Evolutionary conservation across 2,888 invertebrate genomes (phyloP).

Genomic region (Eupelmus urozonus): DNA sequence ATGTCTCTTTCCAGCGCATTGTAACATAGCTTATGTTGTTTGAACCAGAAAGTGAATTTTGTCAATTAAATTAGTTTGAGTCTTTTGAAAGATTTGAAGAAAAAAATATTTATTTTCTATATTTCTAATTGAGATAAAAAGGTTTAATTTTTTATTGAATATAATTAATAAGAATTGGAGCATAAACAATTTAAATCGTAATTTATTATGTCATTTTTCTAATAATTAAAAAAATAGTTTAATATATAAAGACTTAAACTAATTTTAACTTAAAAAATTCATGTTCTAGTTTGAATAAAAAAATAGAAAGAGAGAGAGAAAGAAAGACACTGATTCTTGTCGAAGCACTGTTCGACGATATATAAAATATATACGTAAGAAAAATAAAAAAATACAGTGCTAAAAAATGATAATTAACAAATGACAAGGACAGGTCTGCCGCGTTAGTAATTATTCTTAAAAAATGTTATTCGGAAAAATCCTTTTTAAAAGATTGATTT

Average conservation of each 20-base stretch:
- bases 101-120: no score
- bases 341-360: slow-evolving; percentile 20
- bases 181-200: neutral
- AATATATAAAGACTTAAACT: neutral
- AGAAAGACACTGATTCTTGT: slow-evolving; percentile 40
- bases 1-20: slow-evolving; percentile 69
- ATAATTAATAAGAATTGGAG: no score
- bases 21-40: slow-evolving; percentile 71
- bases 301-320: slow-evolving; percentile 39
- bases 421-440: slow-evolving; percentile 7
- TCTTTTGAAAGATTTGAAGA: neutral
- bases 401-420: slow-evolving; percentile 10
- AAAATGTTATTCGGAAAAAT: neutral
- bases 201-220: neutral
- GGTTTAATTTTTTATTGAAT: neutral
- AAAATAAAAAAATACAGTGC: slow-evolving; percentile 8
- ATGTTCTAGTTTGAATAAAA: slow-evolving; percentile 7
- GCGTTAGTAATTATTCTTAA: neutral
- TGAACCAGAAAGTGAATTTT: slow-evolving; percentile 26
- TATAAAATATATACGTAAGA: slow-evolving; percentile 38
- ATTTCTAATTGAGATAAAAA: neutral
- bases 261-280: slow-evolving; percentile 14
- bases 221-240: neutral
- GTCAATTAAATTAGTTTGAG: neutral
- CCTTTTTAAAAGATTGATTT: slow-evolving; percentile 23